Percentiles rank a stretch among this genome's conserved stretches.
These are phyloP conservation scores for Apamea anceps DNA, from an alignment of 2,888 invertebrate species.

Conservation along the genomic window DNA sequence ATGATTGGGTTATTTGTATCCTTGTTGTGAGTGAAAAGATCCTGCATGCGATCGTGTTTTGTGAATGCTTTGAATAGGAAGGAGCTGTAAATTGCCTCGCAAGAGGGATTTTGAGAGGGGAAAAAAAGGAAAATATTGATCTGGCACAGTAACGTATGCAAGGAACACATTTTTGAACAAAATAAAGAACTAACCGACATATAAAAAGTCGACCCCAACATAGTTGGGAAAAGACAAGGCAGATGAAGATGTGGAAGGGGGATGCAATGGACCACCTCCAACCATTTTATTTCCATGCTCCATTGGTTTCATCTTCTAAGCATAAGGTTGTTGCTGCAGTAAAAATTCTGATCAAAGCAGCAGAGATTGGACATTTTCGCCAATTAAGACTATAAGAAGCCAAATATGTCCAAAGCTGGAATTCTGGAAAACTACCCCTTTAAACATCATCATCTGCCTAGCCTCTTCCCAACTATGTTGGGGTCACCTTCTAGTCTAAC, in stretches of 20 bases:
- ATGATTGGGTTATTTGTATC: constrained; percentile 43
- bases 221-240: too few relatives aligned
- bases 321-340: neutral
- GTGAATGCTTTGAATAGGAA: neutral
- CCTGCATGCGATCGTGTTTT: too few relatives aligned
- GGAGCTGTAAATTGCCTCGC: too few relatives aligned
- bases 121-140: neutral
- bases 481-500: too few relatives aligned
- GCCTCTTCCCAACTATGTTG: too few relatives aligned
- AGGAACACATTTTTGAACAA: neutral
- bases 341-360: neutral
- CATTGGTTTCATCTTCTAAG: neutral
- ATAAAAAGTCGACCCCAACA: too few relatives aligned
- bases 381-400: neutral
- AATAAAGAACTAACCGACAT: neutral
- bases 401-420: neutral
- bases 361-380: neutral
- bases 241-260: too few relatives aligned
- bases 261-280: neutral
- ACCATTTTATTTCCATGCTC: neutral
- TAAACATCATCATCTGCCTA: too few relatives aligned
- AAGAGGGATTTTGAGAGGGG: too few relatives aligned
- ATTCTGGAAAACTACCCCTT: neutral
- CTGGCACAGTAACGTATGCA: neutral
- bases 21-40: neutral